phyloP scores from a whole-genome alignment of 2,113 vertebrate genomes.

The Gymnorhina tibicen region DNA sequence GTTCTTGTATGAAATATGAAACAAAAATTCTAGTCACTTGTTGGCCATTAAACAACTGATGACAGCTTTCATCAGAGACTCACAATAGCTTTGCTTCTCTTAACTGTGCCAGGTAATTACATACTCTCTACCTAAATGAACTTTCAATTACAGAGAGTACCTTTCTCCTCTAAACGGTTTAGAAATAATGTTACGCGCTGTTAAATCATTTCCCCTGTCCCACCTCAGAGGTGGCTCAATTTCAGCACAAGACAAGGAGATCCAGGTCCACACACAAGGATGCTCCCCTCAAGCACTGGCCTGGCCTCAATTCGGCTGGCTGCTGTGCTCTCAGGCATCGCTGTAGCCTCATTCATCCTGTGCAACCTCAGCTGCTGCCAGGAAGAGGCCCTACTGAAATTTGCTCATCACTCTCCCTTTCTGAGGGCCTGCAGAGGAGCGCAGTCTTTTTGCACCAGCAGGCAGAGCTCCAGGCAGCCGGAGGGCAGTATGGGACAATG shows the following conservation, averaged over 20 bases:
- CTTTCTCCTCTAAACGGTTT: conserved; percentile 10
- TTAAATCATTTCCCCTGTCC: not conserved
- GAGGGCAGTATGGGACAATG: not conserved
- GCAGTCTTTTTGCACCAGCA: not conserved
- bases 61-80: conserved; percentile 31
- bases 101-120: conserved; percentile 27
- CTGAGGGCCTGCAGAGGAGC: not conserved
- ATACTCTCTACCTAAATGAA: conserved; percentile 38
- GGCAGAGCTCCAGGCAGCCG: not conserved
- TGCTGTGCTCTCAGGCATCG: not conserved
- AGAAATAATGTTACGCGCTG: not conserved
- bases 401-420: not conserved
- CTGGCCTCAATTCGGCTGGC: rapidly evolving
- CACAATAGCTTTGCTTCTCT: not conserved
- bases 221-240: not conserved
- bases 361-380: not conserved
- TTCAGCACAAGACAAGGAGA: not conserved
- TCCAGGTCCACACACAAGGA: not conserved
- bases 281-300: not conserved
- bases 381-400: not conserved
- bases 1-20: conserved; percentile 21
- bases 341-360: not conserved
- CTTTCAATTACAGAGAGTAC: conserved; percentile 22
- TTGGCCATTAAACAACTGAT: conserved; percentile 36
- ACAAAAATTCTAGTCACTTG: conserved; percentile 19